Percentiles rank a stretch among this genome's conserved stretches.
Conservation (phyloP, 2,113 vertebrate species). For the Melanerpes formicivorus region DNA sequence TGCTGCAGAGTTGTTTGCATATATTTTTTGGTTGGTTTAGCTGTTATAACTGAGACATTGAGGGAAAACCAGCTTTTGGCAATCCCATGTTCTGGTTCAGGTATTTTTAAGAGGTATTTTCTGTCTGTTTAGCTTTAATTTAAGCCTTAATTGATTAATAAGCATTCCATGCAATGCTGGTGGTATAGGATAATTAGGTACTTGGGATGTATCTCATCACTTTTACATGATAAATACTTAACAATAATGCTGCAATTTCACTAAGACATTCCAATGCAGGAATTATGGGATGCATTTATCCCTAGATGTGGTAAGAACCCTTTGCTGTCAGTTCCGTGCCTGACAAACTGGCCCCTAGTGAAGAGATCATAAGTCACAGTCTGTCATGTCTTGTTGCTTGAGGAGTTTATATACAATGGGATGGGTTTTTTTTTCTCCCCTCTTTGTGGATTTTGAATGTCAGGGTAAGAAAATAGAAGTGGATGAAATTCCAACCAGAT, state of each 20-base stretch:
- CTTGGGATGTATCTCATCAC: neutral
- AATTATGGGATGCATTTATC: neutral
- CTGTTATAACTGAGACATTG: neutral
- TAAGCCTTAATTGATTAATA: conserved; percentile 8
- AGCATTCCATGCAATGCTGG: neutral
- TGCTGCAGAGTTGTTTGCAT: neutral
- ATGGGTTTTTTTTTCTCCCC: neutral
- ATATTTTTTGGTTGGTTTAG: neutral
- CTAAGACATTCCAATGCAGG: neutral
- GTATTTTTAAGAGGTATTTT: neutral
- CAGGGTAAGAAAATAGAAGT: neutral
- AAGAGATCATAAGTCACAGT: neutral
- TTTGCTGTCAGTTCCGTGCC: neutral
- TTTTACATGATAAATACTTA: neutral
- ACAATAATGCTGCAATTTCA: neutral
- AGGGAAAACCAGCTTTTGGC: neutral
- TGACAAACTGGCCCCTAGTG: neutral
- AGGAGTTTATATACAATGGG: neutral
- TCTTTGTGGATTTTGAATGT: neutral
- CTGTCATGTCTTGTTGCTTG: neutral
- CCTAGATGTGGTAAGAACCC: neutral
- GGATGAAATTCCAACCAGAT: neutral
- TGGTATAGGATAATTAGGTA: neutral
- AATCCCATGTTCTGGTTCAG: neutral
- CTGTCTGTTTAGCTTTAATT: neutral